Evolutionary conservation across 1,140 invertebrate genomes (phyloP).

Genomic region (Drosophila ercepeae): DNA sequence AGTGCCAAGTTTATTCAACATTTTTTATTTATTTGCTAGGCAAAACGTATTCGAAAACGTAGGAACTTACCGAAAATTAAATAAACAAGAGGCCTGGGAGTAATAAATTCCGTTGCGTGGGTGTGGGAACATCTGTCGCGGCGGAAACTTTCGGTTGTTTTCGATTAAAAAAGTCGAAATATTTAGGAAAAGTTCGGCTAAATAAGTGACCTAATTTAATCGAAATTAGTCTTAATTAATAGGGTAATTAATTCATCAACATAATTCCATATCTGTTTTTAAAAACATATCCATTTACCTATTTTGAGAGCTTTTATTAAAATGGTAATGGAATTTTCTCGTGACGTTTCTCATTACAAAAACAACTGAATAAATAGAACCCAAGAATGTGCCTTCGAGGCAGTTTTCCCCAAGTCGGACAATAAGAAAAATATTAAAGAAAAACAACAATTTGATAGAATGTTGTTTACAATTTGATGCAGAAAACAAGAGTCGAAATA

Average conservation of each 20-base stretch:
- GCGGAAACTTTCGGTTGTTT: conserved; percentile 10
- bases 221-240: background rate
- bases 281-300: background rate
- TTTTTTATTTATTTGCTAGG: conserved; percentile 29
- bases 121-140: conserved; percentile 26
- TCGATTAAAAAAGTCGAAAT: conserved; percentile 1
- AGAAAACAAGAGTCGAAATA: background rate
- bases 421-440: conserved; percentile 6
- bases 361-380: conserved; percentile 39
- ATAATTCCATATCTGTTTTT: too few relatives aligned
- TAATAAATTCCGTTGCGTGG: conserved; percentile 21
- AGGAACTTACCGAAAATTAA: conserved; percentile 9
- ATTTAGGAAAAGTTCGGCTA: background rate
- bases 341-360: background rate
- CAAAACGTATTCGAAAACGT: background rate
- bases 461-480: conserved; percentile 9
- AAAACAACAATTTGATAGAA: conserved; percentile 4
- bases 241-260: background rate
- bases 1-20: conserved; percentile 20
- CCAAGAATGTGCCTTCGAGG: background rate
- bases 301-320: background rate
- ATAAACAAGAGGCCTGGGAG: conserved; percentile 20
- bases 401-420: conserved; percentile 1
- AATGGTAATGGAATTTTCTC: background rate
- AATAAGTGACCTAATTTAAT: conserved; percentile 8